phyloP scores from a whole-genome alignment of 2,113 vertebrate species.

The Gracilinanus agilis region DNA sequence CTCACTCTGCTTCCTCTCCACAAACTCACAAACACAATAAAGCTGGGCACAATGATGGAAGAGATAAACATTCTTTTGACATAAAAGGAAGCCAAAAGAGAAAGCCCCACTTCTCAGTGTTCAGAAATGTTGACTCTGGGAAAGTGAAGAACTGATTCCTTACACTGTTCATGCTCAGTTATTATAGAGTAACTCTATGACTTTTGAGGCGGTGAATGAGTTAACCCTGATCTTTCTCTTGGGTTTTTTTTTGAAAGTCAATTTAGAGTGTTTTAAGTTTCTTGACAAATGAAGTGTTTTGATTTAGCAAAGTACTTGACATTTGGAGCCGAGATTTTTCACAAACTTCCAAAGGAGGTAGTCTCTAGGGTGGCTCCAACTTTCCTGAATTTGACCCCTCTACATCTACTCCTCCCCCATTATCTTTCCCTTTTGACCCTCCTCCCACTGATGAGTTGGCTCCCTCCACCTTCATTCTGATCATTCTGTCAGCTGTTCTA shows the following conservation, averaged over 20 bases:
- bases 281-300: conserved; percentile 43
- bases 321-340: background rate
- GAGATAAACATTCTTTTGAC: conserved; percentile 44
- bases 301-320: conserved; percentile 56
- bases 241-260: conserved; percentile 42
- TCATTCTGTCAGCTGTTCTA: conserved; percentile 54
- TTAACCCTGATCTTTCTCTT: conserved; percentile 54
- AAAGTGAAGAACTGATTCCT: conserved; percentile 49
- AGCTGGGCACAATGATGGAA: conserved; percentile 48
- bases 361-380: conserved; percentile 7
- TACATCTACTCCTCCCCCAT: background rate
- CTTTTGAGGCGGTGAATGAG: conserved; percentile 53
- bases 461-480: conserved; percentile 62
- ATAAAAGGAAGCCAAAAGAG: background rate
- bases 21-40: background rate
- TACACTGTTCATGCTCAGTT: conserved; percentile 35
- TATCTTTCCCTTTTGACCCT: conserved; percentile 45
- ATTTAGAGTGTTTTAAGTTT: conserved; percentile 40
- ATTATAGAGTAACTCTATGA: conserved; percentile 13
- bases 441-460: conserved; percentile 50
- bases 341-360: background rate
- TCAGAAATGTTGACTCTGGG: conserved; percentile 56
- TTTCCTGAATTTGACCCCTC: conserved; percentile 42
- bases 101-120: conserved; percentile 39
- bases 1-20: too few species aligned